These are phyloP conservation scores for Ochotona curzoniae DNA, from an alignment of 2,113 vertebrate species.

Conservation along the genomic window DNA sequence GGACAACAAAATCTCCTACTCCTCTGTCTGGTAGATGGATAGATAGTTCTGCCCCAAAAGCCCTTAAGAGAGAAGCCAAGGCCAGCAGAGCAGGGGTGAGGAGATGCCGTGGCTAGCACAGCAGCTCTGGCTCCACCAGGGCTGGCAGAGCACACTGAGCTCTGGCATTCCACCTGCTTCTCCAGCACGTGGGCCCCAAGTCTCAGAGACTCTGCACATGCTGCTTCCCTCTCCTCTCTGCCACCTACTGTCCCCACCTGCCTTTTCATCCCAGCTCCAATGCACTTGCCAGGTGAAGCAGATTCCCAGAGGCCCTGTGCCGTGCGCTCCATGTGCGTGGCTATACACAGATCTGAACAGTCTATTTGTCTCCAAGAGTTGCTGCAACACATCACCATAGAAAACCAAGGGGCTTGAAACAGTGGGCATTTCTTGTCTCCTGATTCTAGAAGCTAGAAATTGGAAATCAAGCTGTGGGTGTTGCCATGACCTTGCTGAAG, in stretches of 20 bases:
- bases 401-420: not conserved
- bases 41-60: not conserved
- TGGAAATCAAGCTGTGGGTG: not conserved
- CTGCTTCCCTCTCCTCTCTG: not conserved
- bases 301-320: not conserved
- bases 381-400: not conserved
- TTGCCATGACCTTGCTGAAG: not conserved
- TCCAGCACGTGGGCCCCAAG: not conserved
- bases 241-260: not conserved
- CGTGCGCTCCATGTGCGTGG: not conserved
- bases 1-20: constrained; percentile 30
- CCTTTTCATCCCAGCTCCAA: not conserved
- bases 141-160: not conserved
- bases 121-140: not conserved
- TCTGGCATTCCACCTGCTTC: not conserved
- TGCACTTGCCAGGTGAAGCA: not conserved
- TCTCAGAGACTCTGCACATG: not conserved
- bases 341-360: not conserved
- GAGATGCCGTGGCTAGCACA: no score
- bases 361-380: not conserved
- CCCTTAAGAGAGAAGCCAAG: not conserved
- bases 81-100: not conserved
- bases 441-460: not conserved
- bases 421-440: not conserved
- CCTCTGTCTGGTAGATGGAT: accelerated